phyloP scores from a whole-genome alignment of 2,888 invertebrate genomes.

The Torymus texanus region DNA sequence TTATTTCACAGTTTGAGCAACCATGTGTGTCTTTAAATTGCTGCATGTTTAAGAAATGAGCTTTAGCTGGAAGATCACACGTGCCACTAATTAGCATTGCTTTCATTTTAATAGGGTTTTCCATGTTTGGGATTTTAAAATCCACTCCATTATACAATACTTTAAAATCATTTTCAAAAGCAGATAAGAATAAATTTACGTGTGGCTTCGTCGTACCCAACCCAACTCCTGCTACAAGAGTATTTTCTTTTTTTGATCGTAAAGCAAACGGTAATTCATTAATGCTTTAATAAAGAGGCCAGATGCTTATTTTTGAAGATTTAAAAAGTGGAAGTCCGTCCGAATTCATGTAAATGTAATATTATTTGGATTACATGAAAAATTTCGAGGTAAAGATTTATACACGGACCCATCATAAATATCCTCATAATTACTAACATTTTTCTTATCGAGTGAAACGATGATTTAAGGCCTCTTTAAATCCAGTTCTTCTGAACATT shows the following conservation, averaged over 20 bases:
- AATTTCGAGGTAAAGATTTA: too few species aligned
- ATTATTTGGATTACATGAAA: too few species aligned
- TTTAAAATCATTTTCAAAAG: neutral
- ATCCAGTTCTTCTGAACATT: slow-evolving; percentile 30
- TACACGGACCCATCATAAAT: too few species aligned
- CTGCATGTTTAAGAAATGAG: too few species aligned
- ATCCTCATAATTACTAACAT: slow-evolving; percentile 33
- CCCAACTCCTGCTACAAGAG: neutral
- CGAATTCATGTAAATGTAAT: too few species aligned
- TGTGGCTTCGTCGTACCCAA: neutral
- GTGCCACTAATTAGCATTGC: neutral
- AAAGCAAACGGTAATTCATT: neutral
- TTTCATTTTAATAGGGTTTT: neutral
- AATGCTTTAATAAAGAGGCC: neutral
- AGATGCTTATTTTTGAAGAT: too few species aligned
- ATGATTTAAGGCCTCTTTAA: slow-evolving; percentile 54
- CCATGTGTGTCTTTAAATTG: too few species aligned
- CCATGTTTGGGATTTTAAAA: neutral
- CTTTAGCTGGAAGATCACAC: too few species aligned
- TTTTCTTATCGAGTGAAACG: slow-evolving; percentile 50
- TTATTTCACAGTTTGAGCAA: too few species aligned
- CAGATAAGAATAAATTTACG: neutral
- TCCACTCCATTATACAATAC: neutral
- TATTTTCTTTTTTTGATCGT: neutral
- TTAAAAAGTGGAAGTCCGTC: too few species aligned